Conservation (phyloP, 2,888 invertebrate genomes). For the Meloe dianella region DNA sequence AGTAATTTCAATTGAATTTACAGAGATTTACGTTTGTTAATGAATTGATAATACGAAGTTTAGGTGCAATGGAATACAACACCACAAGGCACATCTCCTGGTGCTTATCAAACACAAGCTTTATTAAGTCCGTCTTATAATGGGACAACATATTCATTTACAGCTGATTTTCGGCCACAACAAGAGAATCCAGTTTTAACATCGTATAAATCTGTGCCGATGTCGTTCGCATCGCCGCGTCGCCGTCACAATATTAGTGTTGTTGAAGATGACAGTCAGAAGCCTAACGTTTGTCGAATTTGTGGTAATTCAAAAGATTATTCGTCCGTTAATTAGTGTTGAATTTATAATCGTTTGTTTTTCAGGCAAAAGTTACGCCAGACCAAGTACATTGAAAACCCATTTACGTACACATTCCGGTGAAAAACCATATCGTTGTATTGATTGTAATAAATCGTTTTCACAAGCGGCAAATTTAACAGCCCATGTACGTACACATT, state of each 20-base stretch:
- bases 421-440: constrained; percentile 90
- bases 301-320: constrained; percentile 83
- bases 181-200: constrained; percentile 66
- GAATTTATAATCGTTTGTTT: constrained; percentile 14
- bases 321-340: neutral
- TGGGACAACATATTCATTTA: constrained; percentile 81
- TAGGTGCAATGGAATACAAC: constrained; percentile 75
- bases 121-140: constrained; percentile 72
- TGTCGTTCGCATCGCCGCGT: constrained; percentile 57
- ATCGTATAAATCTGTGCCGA: constrained; percentile 65
- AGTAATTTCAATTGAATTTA: constrained; percentile 23
- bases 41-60: constrained; percentile 14
- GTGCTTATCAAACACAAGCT: constrained; percentile 63
- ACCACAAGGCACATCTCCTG: constrained; percentile 66
- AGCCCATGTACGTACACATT: constrained; percentile 94
- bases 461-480: constrained; percentile 98
- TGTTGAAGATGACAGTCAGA: constrained; percentile 75
- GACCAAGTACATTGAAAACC: constrained; percentile 96
- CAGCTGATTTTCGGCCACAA: constrained; percentile 78
- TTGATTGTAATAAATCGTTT: constrained; percentile 95
- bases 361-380: constrained; percentile 84
- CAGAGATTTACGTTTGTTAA: neutral
- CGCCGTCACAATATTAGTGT: constrained; percentile 47
- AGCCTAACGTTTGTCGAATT: constrained; percentile 90
- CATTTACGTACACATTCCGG: constrained; percentile 96